Percentiles rank a stretch among this genome's conserved stretches.
Conservation (phyloP, 2,113 vertebrate species). For the Anarhynchus alexandrinus region DNA sequence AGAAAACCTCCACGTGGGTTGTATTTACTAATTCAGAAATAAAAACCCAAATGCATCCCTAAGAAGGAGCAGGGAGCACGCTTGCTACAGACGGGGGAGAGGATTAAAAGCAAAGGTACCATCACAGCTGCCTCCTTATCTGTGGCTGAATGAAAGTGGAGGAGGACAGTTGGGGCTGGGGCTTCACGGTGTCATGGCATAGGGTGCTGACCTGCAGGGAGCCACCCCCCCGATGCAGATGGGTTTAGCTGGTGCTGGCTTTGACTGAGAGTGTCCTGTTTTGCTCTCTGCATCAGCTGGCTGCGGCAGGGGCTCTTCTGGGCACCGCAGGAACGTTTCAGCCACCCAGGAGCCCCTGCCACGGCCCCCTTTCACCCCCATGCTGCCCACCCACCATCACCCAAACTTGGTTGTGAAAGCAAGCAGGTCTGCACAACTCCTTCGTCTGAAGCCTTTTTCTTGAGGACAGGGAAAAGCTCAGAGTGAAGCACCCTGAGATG, state of each 20-base stretch:
- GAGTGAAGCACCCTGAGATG: neutral
- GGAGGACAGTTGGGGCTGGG: neutral
- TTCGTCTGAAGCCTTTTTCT: neutral
- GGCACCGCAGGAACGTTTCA: accelerated
- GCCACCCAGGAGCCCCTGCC: neutral
- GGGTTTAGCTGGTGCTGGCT: neutral
- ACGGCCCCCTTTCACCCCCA: accelerated
- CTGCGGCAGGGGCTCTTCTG: neutral
- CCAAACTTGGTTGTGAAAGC: neutral
- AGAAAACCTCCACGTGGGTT: neutral
- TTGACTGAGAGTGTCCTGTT: neutral
- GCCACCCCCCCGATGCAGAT: neutral
- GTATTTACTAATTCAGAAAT: neutral
- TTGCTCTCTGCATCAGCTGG: neutral
- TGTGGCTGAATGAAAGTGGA: neutral
- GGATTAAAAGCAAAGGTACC: neutral
- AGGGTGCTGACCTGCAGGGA: neutral
- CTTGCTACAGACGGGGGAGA: neutral
- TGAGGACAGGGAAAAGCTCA: neutral
- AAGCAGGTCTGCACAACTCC: neutral
- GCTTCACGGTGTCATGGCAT: neutral
- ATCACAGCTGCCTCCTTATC: accelerated
- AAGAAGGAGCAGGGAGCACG: neutral
- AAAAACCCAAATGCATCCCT: neutral
- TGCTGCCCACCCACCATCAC: accelerated